Base-by-base conservation (phyloP, 2,888 invertebrate genomes). In the Galeruca laticollis region DNA sequence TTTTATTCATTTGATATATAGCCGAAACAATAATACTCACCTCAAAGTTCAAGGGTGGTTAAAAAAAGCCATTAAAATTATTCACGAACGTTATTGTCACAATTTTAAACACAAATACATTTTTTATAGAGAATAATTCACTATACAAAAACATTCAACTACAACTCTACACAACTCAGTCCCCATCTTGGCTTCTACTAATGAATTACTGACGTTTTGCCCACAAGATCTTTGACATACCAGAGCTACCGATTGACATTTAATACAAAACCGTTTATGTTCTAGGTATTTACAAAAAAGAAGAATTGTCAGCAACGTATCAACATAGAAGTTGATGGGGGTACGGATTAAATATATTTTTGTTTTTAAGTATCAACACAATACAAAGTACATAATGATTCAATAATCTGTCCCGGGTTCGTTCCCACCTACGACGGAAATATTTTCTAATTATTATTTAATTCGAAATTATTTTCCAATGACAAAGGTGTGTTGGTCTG, bases 71-170 rank as follows among this genome's bases (percentile, higher is more conserved):
- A 80, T 77, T 75, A 76, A 77, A 78, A 75, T 77, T 74, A 75
- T 80, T 76, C 79, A 81, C 79, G 79, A 80, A 78, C 83, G 83
- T 86, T 86, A 86, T 86, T 86, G 86, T 86, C 86, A 83, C 83
- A 78, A 82, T 82, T 83, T 83, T 83, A 84, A 83, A 84, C 84
- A 83, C 82, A 78, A 78, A 82, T 83, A 83, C 84, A 83, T 83
- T 83, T 82, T n/a, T 83, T 79, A 80, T 82, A 80, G 79, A 77
- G 76, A 79, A 72, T 79, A 81, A 80, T 78, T 79, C 76, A 78
- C 76, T 78, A 79, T 69, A 62, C 56, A 80, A 81, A 83, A 81
- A 82, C 81, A 83, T 78, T 76, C 74, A 77, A 72, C 78, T 79
- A 79, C 75, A 77, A 77, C 77, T 80, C 79, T 75, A 72, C 73